These are phyloP conservation scores for Agraylea sexmaculata DNA, from an alignment of 1,140 invertebrate genomes.

Conservation along the genomic window DNA sequence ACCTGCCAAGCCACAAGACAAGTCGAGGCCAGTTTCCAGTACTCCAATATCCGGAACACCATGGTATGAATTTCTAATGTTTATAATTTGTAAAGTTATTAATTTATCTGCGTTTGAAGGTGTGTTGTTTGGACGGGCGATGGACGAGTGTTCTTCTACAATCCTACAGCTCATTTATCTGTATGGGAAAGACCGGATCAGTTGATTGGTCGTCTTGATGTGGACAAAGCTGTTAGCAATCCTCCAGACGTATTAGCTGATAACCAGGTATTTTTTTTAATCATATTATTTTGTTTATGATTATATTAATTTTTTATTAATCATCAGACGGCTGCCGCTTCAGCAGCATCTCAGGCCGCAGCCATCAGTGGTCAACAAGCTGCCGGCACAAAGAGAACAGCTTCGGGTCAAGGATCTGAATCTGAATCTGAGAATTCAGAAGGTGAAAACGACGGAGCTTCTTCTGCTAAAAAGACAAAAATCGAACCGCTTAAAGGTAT, in stretches of 20 bases:
- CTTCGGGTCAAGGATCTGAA: slow-evolving; percentile 16
- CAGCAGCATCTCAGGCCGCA: slow-evolving; percentile 24
- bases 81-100: background rate
- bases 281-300: no score
- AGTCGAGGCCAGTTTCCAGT: slow-evolving; percentile 81
- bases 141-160: slow-evolving; percentile 87
- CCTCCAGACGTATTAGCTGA: slow-evolving; percentile 54
- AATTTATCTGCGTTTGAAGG: slow-evolving; percentile 45
- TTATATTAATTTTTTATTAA: no score
- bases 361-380: slow-evolving; percentile 7
- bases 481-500: no score
- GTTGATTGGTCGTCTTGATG: slow-evolving; percentile 72
- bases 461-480: slow-evolving; percentile 50
- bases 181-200: slow-evolving; percentile 96
- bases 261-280: slow-evolving; percentile 22
- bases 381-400: slow-evolving; percentile 18
- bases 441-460: slow-evolving; percentile 28
- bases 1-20: slow-evolving; percentile 55
- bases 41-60: slow-evolving; percentile 93
- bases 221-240: slow-evolving; percentile 77
- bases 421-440: slow-evolving; percentile 26
- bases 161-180: slow-evolving; percentile 84
- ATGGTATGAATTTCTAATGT: slow-evolving; percentile 53
- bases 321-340: slow-evolving; percentile 10
- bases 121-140: slow-evolving; percentile 99